phyloP scores from a whole-genome alignment of 2,113 vertebrate genomes.

The Ranitomeya variabilis region DNA sequence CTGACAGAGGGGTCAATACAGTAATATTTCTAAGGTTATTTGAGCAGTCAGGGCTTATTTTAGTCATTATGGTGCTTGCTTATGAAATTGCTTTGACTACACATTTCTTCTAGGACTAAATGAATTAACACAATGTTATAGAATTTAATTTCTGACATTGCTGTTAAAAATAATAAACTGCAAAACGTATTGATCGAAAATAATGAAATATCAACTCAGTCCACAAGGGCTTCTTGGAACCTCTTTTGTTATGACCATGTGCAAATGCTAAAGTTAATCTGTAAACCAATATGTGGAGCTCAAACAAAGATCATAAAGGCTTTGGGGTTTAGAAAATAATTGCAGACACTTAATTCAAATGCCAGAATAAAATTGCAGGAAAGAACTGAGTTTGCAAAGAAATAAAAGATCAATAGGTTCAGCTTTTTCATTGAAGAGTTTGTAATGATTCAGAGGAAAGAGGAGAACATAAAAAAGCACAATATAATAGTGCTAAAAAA shows the following conservation, averaged over 20 bases:
- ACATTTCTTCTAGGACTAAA: neutral
- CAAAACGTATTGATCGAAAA: conserved; percentile 60
- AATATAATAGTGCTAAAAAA: conserved; percentile 26
- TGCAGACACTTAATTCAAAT: conserved; percentile 66
- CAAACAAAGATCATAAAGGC: conserved; percentile 59
- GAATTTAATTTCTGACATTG: conserved; percentile 49
- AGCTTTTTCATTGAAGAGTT: conserved; percentile 48
- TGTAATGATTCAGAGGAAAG: conserved; percentile 51
- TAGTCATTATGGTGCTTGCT: neutral
- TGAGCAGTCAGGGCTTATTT: neutral
- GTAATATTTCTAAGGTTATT: neutral
- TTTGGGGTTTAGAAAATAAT: conserved; percentile 63
- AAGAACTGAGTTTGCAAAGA: conserved; percentile 62
- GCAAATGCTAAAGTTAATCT: conserved; percentile 70
- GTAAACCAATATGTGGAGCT: conserved; percentile 66
- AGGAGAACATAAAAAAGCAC: neutral
- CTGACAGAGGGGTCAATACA: neutral
- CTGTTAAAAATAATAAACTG: conserved; percentile 61
- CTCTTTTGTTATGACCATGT: conserved; percentile 66
- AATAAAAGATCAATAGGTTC: conserved; percentile 69
- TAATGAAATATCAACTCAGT: conserved; percentile 61
- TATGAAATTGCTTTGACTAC: neutral
- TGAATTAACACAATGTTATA: neutral
- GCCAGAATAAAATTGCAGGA: conserved; percentile 66
- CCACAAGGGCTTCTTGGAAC: conserved; percentile 61